These are phyloP conservation scores for Therioaphis trifolii DNA, from an alignment of 2,888 invertebrate species.

Conservation along the genomic window DNA sequence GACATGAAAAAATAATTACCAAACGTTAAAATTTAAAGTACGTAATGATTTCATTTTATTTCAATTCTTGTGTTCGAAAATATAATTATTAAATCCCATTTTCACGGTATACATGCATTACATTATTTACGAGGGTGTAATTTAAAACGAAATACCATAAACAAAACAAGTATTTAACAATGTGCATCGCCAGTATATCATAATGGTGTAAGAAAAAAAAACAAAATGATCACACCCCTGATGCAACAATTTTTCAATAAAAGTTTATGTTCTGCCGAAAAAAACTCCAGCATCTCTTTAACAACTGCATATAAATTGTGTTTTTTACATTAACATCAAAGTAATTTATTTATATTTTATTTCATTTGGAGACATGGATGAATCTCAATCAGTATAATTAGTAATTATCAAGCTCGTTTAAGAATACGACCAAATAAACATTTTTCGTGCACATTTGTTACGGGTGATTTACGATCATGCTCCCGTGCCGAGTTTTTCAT, in stretches of 20 bases:
- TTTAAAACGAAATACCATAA: neutral
- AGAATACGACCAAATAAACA: neutral
- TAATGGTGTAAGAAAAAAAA: neutral
- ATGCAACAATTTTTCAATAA: neutral
- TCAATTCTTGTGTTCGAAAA: neutral
- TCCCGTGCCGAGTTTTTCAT: neutral
- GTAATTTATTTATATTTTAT: too few species aligned
- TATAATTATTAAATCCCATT: neutral
- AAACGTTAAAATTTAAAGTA: neutral
- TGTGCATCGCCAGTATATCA: neutral
- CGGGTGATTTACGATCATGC: neutral
- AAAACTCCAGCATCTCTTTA: too few species aligned
- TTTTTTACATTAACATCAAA: too few species aligned
- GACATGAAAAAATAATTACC: neutral
- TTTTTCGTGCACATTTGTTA: too few species aligned
- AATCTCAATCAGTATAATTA: too few species aligned
- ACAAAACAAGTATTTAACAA: neutral
- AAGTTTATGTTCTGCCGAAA: neutral
- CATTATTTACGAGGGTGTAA: constrained; percentile 3
- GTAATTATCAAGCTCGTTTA: too few species aligned
- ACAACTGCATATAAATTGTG: too few species aligned
- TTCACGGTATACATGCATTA: too few species aligned
- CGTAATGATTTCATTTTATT: neutral
- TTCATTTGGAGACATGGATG: too few species aligned
- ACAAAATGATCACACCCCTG: neutral